Evolutionary conservation across 1,140 invertebrate genomes (phyloP).

Genomic region (Anadara kagoshimensis): DNA sequence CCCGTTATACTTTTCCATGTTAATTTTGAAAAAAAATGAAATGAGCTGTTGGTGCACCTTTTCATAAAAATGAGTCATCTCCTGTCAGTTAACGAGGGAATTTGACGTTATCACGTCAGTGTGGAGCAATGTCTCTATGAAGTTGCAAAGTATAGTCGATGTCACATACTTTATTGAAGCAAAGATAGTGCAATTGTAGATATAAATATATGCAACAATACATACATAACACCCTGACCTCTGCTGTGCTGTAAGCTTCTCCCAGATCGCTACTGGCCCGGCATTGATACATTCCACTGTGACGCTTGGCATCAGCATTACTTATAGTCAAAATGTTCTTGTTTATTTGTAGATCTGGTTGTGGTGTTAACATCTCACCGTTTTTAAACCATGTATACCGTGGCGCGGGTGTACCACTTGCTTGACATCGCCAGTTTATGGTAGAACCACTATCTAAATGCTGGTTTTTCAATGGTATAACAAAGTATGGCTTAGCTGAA

Average conservation of each 20-base stretch:
- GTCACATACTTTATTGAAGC: too few species aligned
- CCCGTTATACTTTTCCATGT: too few species aligned
- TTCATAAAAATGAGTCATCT: too few species aligned
- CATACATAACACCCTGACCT: conserved; percentile 82
- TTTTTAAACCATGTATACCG: conserved; percentile 89
- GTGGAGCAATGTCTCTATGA: too few species aligned
- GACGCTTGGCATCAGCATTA: conserved; percentile 23
- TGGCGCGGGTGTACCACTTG: conserved; percentile 80
- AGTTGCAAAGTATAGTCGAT: too few species aligned
- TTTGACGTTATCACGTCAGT: too few species aligned
- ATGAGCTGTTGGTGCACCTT: too few species aligned
- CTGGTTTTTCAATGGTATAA: conserved; percentile 90
- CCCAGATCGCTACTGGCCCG: conserved; percentile 89
- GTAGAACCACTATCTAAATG: conserved; percentile 90
- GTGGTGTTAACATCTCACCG: conserved; percentile 70
- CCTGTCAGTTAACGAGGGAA: too few species aligned
- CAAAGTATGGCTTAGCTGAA: conserved; percentile 91
- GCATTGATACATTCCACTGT: conserved; percentile 96
- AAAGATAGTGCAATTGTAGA: too few species aligned
- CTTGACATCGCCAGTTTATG: conserved; percentile 95
- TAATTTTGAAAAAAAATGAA: too few species aligned
- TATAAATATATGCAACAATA: too few species aligned
- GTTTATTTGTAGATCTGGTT: conserved; percentile 70
- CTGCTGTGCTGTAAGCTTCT: conserved; percentile 89
- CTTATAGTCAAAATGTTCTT: conserved; percentile 41